Evolutionary conservation across 1,140 invertebrate genomes (phyloP).

Genomic region (Paralvinella palmiformis): DNA sequence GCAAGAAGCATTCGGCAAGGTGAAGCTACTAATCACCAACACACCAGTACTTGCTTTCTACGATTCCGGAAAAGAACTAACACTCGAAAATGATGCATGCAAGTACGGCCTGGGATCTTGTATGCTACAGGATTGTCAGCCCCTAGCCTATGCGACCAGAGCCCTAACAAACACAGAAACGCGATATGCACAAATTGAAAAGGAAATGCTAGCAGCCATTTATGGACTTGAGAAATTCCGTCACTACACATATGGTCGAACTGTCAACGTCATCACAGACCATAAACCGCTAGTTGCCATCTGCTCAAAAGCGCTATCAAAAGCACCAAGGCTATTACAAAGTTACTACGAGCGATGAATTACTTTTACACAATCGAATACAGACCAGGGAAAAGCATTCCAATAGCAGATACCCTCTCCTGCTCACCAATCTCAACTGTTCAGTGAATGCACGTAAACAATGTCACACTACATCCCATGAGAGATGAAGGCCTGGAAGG

Average conservation of each 20-base stretch:
- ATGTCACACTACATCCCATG: too few relatives aligned
- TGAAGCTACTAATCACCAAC: slow-evolving; percentile 27
- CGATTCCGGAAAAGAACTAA: background rate
- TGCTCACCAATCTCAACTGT: too few relatives aligned
- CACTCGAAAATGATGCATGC: slow-evolving; percentile 7
- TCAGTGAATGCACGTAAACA: too few relatives aligned
- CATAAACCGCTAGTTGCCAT: slow-evolving; percentile 46
- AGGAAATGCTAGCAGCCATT: slow-evolving; percentile 51
- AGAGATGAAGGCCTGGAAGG: too few relatives aligned
- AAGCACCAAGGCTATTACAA: slow-evolving; percentile 47
- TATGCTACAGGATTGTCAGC: slow-evolving; percentile 1
- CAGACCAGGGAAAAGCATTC: slow-evolving; percentile 42
- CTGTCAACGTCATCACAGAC: slow-evolving; percentile 29
- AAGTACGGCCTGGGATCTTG: slow-evolving; percentile 7
- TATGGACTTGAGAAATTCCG: slow-evolving; percentile 49
- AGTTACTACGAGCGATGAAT: slow-evolving; percentile 45
- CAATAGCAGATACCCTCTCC: slow-evolving; percentile 38
- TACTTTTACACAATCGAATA: slow-evolving; percentile 50
- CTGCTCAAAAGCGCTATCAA: slow-evolving; percentile 43
- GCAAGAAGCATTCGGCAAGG: slow-evolving; percentile 20
- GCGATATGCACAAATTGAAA: slow-evolving; percentile 29
- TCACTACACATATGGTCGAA: slow-evolving; percentile 41
- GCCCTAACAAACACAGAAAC: slow-evolving; percentile 1
- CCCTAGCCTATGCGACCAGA: background rate
- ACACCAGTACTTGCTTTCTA: slow-evolving; percentile 18